Base-by-base conservation (phyloP, 92 coral and sea anemone genomes). In the Epizoanthus rinbou region DNA sequence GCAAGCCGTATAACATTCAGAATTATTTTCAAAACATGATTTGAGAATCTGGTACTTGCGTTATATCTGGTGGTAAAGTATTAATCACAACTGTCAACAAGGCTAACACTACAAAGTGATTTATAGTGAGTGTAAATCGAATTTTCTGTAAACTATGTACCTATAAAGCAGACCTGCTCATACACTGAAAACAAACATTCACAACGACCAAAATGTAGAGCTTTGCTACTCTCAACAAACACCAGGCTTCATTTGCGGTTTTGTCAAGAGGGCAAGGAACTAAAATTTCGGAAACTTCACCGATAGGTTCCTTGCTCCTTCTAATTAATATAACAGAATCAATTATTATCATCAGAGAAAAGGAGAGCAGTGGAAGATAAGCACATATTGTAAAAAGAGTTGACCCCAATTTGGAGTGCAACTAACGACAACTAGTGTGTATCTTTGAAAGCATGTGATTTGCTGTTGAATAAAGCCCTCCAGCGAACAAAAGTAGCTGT, bases 241-340 rank as follows among this genome's bases (percentile, higher is more conserved):
- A 52, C 41, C 45, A 37, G 47, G 69, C 62, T 18, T 78, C 82
- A 62, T 65, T 78, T 62, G 57, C 19, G 75, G 23, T 66, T 66
- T 56, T 47, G 57, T 80, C 74, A 52, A 81, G 66, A 69, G 76
- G 54, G 76, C 47, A 67, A 31, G 33, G 72, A 56, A 33, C 85
- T 39, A 33, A 69, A 57, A 33, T 58, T 73, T 83, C 86, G 45
- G 47, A 83, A 16, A 53, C 45, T 28, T 10, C 60, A 64, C 54
- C 52, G 71, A 73, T 31, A 57, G 25, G 37, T 59, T 16, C 80
- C 65, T 24, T 45, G 70, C 65, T 75, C 88, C 85, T 67, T 76
- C 75, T 86, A 89, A 85, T 85, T 89, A 85, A 68, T 89, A 85
- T 81, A 80, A 73, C 86, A 86, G 74, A 85, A 81, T 86, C 89